phyloP scores from a whole-genome alignment of 2,113 vertebrate genomes.

The Neolamprologus falcicula region DNA sequence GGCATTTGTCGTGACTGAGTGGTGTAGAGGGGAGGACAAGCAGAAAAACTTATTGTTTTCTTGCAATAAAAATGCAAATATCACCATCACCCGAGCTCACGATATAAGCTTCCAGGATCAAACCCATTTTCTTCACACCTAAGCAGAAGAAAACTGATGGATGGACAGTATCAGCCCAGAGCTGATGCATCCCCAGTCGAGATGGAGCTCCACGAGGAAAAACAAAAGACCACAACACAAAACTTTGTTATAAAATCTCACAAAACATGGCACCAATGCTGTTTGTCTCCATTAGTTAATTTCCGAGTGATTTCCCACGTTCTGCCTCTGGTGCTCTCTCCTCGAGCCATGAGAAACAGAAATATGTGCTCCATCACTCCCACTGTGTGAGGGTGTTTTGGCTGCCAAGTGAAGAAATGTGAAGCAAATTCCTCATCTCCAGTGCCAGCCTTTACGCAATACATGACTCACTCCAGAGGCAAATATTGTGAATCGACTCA shows the following conservation, averaged over 20 bases:
- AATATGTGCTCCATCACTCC: slow-evolving; percentile 31
- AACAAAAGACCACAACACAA: neutral
- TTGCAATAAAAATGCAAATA: neutral
- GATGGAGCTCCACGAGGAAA: neutral
- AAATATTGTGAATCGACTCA: slow-evolving; percentile 11
- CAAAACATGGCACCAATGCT: neutral
- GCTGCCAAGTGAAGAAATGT: slow-evolving; percentile 25
- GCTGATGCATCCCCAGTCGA: neutral
- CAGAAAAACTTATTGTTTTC: neutral
- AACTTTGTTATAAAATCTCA: neutral
- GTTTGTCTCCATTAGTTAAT: neutral
- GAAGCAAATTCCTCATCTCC: slow-evolving; percentile 24
- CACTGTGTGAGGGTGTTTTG: slow-evolving; percentile 24
- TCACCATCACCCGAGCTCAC: neutral
- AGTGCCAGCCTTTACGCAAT: slow-evolving; percentile 24
- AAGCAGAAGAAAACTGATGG: neutral
- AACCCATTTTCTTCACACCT: neutral
- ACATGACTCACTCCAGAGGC: neutral
- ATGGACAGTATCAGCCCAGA: neutral
- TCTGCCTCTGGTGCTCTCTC: neutral
- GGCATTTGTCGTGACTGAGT: neutral
- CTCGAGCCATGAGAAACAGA: slow-evolving; percentile 12
- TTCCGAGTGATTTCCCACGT: neutral
- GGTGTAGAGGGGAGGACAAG: neutral
- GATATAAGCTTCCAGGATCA: neutral